Conservation (phyloP, 2,113 vertebrate genomes). For the Cathartes aura region DNA sequence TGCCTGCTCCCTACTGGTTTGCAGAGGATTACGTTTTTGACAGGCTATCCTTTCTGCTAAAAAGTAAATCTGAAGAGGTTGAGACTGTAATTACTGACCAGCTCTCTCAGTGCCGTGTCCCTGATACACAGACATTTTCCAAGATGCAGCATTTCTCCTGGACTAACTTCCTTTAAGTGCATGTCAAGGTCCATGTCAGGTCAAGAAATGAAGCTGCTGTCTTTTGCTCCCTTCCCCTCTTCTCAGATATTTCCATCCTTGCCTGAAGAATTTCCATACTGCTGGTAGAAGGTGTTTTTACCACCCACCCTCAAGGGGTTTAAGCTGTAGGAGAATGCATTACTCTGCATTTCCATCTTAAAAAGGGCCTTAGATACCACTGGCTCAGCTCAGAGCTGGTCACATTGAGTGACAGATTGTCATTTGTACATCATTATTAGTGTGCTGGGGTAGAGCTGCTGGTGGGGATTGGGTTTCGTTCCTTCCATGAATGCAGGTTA, state of each 20-base stretch:
- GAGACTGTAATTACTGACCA: background rate
- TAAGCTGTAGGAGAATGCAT: background rate
- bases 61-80: background rate
- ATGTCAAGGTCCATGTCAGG: background rate
- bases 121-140: background rate
- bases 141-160: background rate
- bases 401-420: background rate
- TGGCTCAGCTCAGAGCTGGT: background rate
- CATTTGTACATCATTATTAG: rapidly evolving
- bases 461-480: background rate
- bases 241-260: background rate
- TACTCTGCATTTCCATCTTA: background rate
- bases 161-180: background rate
- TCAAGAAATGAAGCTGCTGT: background rate
- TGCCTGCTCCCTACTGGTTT: background rate
- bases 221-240: background rate
- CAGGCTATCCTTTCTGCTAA: background rate
- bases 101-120: background rate
- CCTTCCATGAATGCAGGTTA: background rate
- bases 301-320: background rate
- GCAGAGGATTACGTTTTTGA: background rate
- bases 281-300: background rate
- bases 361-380: background rate
- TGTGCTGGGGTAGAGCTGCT: background rate
- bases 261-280: background rate